phyloP scores from a whole-genome alignment of 1,140 invertebrate genomes.

The Bombus terrestris region DNA sequence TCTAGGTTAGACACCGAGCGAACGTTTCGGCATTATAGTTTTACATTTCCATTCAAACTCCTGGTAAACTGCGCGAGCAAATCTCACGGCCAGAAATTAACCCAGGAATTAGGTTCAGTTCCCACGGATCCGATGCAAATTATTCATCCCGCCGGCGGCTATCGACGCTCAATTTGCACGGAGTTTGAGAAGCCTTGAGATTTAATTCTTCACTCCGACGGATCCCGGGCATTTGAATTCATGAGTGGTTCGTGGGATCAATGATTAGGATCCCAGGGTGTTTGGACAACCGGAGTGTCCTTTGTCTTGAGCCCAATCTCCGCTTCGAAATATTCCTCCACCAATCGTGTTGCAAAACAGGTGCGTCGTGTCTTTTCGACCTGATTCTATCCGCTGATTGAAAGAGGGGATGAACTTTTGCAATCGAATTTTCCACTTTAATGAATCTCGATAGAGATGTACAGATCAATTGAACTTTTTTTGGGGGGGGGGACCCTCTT shows the following conservation, averaged over 20 bases:
- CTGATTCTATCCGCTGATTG: no score
- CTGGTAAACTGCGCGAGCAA: conserved; percentile 22
- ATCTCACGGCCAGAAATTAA: conserved; percentile 57
- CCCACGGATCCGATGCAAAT: conserved; percentile 58
- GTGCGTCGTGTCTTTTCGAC: no score
- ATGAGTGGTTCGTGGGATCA: conserved; percentile 45
- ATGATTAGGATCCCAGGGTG: conserved; percentile 40
- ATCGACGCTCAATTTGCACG: conserved; percentile 64
- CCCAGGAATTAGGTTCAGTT: conserved; percentile 54
- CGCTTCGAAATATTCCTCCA: background rate
- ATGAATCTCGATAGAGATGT: no score
- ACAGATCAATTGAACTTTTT: no score
- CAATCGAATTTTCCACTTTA: no score
- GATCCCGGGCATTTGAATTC: conserved; percentile 58
- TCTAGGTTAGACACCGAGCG: background rate
- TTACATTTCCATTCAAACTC: conserved; percentile 28
- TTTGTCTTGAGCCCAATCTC: conserved; percentile 17
- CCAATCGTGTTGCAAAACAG: background rate
- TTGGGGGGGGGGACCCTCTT: fast-evolving
- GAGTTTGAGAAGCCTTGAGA: conserved; percentile 61
- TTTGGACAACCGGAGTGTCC: conserved; percentile 33
- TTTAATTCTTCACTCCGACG: conserved; percentile 50
- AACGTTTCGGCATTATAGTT: background rate
- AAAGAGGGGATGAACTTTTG: no score
- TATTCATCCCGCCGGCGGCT: conserved; percentile 61